Evolutionary conservation across 2,797 vertebrate genomes (phyloP), one percentile per base, ranked within the genome.

Genomic region (Heterohyrax brucei): DNA sequence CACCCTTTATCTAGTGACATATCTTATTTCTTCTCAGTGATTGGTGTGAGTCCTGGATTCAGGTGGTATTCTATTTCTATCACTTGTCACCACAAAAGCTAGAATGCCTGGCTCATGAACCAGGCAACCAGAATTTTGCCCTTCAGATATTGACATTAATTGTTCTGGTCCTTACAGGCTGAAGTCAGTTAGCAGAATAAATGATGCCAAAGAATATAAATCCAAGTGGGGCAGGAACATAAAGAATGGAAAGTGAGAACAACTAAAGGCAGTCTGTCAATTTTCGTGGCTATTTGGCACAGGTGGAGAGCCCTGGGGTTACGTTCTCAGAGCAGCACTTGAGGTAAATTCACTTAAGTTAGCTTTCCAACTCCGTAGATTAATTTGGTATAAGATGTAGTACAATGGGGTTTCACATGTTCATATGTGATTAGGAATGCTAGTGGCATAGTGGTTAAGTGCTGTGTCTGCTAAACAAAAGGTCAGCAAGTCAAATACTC

Each of bases 81-180:
- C 90, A 94, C 64, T 28, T 93, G 92, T 97, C 95, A 96, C 86
- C 66, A 81, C 70, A 75, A 91, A 95, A 95, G 83, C 50, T 79
- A 95, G 50, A 86, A 44, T 80, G 95, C 84, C 66, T 86, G 95
- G 82, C 80, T 95, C 84, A 93, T 81, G 94, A 96, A 91, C 88
- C 90, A 92, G 94, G 48, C 75, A 93, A 66, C 59, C n/a, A 81
- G 82, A 95, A 72, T 88, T 93, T 85, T 96, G 88, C 83, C 95
- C 96, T 96, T 97, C 91, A 89, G 61, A 93, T 94, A 91, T 95
- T 93, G 89, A 95, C 93, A 96, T 96, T 92, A 95, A 95, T 97
- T 97, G 48, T 95, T 92, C 82, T 79, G 61, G 33, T 81, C 62
- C 48, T 93, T 62, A 75, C 96, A 94, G 91, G 85, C 79, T 93